Evolutionary conservation across 1,140 invertebrate species (phyloP).

Genomic region (Lepidurus couesii): DNA sequence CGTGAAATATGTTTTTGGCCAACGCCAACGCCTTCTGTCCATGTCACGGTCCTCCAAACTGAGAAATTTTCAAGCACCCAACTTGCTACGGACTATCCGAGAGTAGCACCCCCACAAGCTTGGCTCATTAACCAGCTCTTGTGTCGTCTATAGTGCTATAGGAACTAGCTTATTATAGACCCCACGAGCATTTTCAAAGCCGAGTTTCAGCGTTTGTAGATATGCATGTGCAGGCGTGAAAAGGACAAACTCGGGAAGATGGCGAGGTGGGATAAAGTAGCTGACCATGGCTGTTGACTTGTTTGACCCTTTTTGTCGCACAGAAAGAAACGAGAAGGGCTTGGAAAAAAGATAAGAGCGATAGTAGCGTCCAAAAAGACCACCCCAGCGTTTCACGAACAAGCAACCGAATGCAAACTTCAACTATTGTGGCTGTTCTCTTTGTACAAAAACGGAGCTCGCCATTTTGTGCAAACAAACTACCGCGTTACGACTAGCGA

Average conservation of each 20-base stretch:
- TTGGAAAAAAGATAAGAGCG: neutral
- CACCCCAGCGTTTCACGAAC: slow-evolving; percentile 9
- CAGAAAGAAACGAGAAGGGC: neutral
- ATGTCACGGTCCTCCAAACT: slow-evolving; percentile 17
- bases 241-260: slow-evolving; percentile 15
- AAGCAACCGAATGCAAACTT: neutral
- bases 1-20: slow-evolving; percentile 21
- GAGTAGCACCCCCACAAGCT: slow-evolving; percentile 17
- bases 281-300: slow-evolving; percentile 14
- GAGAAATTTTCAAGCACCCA: slow-evolving; percentile 18
- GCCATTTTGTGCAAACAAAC: neutral
- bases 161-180: neutral
- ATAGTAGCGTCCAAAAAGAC: neutral
- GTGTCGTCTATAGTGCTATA: neutral
- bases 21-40: slow-evolving; percentile 17
- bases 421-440: neutral
- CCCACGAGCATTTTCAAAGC: neutral
- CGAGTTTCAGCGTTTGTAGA: neutral
- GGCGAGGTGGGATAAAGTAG: slow-evolving; percentile 4
- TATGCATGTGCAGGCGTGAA: slow-evolving; percentile 3
- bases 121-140: slow-evolving; percentile 19
- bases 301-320: slow-evolving; percentile 4
- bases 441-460: neutral
- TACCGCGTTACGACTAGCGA: too few species aligned
- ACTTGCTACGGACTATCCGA: slow-evolving; percentile 11